Evolutionary conservation across 53 echinoderm and acorn worm species (phyloP), one percentile per base, ranked within the genome.

Genomic region (Antedon mediterranea): DNA sequence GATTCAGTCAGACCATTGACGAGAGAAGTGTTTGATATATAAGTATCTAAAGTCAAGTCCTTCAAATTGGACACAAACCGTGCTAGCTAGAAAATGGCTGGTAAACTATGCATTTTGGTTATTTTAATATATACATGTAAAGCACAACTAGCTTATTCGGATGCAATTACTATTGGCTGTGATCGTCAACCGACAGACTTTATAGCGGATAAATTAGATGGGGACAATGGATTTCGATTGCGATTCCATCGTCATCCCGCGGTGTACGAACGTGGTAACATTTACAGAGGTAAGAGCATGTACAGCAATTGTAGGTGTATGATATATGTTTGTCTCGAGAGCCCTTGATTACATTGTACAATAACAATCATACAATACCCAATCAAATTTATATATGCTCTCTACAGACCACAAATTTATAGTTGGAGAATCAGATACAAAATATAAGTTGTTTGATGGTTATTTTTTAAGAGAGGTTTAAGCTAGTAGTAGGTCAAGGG

Each of bases 141-240:
- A 57, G 57, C 57, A 57, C 57, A 57, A 57, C 15, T 2, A 8
- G 57, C 23, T 57, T 57, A 18, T 3, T 57, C 23, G 57, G 23
- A 57, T 57, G 57, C 20, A 11, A 57, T 57, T 23, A 57, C 57
- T 2, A 57, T 57, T 57, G 57, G 20, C 20, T 57, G 57, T 57
- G 57, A 57, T 57, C 57, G 57, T 15, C 57, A 57, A 23, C 57
- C 57, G 23, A 57, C 57, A 6, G 7, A 57, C 23, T 57, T 57
- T 57, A 26, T 15, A 57, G 57, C 23, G 9, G 20, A 57, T 57
- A 90, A 88, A 80, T 78, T 83, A 72, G 76, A 80, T 20, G 90
- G 93, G 20, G 88, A 88, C 34, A 93, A 93, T 77, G 90, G 90
- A 15, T 93, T 88, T 75, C 80, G 88, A 28, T 83, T 93, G 32